phyloP scores from a whole-genome alignment of 2,113 vertebrate genomes.

The Psephotus haematonotus region DNA sequence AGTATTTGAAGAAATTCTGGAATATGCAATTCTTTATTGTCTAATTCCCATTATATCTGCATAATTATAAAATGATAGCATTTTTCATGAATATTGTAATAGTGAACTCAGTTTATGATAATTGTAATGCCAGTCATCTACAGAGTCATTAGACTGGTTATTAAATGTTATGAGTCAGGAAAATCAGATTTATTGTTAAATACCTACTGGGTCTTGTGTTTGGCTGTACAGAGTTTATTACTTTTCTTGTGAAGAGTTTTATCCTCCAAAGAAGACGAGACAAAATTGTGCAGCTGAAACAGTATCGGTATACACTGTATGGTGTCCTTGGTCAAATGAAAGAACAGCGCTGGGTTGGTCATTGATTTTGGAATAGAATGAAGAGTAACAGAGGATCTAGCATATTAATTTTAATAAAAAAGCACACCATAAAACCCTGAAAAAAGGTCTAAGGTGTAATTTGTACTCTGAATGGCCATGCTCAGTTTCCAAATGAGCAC shows the following conservation, averaged over 20 bases:
- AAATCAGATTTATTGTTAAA: not conserved
- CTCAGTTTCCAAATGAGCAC: not conserved
- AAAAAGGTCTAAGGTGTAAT: not conserved
- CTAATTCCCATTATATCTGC: not conserved
- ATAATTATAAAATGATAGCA: not conserved
- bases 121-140: slow-evolving; percentile 26
- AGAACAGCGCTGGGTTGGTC: not conserved
- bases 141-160: slow-evolving; percentile 7
- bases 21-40: not conserved
- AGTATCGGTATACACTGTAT: not conserved
- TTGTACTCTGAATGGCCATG: not conserved
- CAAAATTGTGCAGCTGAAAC: not conserved
- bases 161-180: not conserved
- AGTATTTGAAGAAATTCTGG: slow-evolving; percentile 17
- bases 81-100: slow-evolving; percentile 14
- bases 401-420: not conserved
- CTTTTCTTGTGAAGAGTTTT: not conserved
- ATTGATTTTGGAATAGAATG: not conserved
- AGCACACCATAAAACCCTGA: not conserved
- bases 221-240: not conserved
- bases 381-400: not conserved
- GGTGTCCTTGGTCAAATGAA: not conserved
- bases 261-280: not conserved
- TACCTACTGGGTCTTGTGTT: not conserved
- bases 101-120: slow-evolving; percentile 22